These are phyloP conservation scores for Drosophila albomicans DNA, from an alignment of 1,140 invertebrate species.

Conservation along the genomic window DNA sequence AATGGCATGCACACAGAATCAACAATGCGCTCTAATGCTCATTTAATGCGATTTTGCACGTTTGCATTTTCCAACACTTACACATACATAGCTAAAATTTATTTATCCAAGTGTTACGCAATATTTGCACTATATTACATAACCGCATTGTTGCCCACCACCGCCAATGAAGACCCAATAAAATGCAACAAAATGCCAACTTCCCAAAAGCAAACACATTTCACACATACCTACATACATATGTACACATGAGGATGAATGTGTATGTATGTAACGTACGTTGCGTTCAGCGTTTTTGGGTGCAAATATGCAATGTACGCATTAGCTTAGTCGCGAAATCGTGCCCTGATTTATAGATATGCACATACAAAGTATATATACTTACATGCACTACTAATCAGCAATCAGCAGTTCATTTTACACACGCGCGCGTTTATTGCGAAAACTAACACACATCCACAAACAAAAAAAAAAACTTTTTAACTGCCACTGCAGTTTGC, in stretches of 20 bases:
- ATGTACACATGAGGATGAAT: background rate
- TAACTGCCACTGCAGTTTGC: background rate
- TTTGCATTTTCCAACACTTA: slow-evolving; percentile 68
- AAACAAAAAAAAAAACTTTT: background rate
- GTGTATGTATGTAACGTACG: no score
- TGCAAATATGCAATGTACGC: slow-evolving; percentile 27
- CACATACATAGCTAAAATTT: slow-evolving; percentile 59
- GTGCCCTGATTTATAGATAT: slow-evolving; percentile 5
- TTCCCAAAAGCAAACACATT: background rate
- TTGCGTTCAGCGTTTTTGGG: slow-evolving; percentile 14
- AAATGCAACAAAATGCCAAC: slow-evolving; percentile 31
- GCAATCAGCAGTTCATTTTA: background rate
- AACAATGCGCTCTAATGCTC: slow-evolving; percentile 80
- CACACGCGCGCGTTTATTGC: background rate
- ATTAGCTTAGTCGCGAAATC: slow-evolving; percentile 22
- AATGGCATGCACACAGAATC: slow-evolving; percentile 44
- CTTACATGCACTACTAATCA: background rate
- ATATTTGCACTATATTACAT: slow-evolving; percentile 82
- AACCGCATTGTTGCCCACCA: slow-evolving; percentile 68
- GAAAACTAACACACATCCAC: background rate
- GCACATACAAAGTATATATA: background rate
- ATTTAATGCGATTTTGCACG: slow-evolving; percentile 82
- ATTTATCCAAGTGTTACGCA: slow-evolving; percentile 78
- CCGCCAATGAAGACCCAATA: slow-evolving; percentile 71
- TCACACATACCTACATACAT: no score